Evolutionary conservation across 2,113 vertebrate genomes (phyloP).

Genomic region (Pelobates fuscus): DNA sequence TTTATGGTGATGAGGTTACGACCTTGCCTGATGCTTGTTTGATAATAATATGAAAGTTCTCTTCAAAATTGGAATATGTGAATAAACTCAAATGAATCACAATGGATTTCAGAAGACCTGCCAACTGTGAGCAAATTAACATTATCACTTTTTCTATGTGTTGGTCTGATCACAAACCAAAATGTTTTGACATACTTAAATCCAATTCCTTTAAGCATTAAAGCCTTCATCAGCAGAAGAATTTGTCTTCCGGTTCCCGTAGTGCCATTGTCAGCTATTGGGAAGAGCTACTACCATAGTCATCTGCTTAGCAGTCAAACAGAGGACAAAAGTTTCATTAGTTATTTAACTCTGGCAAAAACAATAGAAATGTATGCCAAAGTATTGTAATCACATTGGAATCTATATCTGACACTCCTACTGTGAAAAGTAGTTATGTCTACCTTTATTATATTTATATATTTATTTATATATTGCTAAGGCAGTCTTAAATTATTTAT

Average conservation of each 20-base stretch:
- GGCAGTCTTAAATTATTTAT: too few species aligned
- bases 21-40: neutral
- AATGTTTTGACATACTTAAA: neutral
- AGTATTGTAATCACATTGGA: constrained; percentile 33
- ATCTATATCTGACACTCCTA: constrained; percentile 57
- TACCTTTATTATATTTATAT: too few species aligned
- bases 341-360: constrained; percentile 59
- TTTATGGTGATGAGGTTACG: constrained; percentile 1
- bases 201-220: constrained; percentile 1
- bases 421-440: neutral
- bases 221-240: neutral
- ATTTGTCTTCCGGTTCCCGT: neutral
- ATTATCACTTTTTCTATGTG: neutral
- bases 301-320: constrained; percentile 47
- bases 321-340: constrained; percentile 50
- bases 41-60: constrained; percentile 6
- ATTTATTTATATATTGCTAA: too few species aligned
- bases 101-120: constrained; percentile 7
- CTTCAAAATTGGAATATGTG: constrained; percentile 14
- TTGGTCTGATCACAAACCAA: neutral
- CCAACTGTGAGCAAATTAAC: constrained; percentile 16
- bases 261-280: constrained; percentile 33
- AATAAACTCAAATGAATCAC: constrained; percentile 18
- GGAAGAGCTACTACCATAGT: constrained; percentile 28
- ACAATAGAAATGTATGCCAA: constrained; percentile 55